Evolutionary conservation across 2,113 vertebrate genomes (phyloP), one percentile per base, ranked within the genome.

Genomic region (Hippotragus niger): DNA sequence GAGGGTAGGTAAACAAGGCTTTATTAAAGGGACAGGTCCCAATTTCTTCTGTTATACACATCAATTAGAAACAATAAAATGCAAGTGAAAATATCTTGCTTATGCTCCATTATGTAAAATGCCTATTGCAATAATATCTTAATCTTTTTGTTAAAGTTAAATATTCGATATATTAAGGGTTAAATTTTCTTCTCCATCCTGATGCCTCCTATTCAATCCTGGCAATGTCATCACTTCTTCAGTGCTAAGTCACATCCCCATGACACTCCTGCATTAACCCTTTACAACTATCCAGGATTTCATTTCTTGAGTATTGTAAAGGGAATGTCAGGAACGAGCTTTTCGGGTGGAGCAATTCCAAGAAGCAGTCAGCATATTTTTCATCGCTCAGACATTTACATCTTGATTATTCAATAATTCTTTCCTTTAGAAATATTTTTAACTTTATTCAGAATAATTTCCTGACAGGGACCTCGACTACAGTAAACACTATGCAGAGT

Each of bases 1-100:
- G 92, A 96, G 67, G 67, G 6, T n/a, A 98, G 97, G 97, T 98
- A 98, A 98, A 97, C 97, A 98, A 29, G 47, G 52, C 71, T 95
- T 95, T 81, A 81, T 97, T 98, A 98, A 98, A 98, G 95, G 91
- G 85, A 97, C 95, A 93, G 94, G 1, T 83, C 83, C 50, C 71
- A 88, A 36, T 98, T 98, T 95, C 57, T 97, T 95, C 45, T 5
- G 16, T 85, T 82, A 13, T 12, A 50, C 11, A 58, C 55, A 55
- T 0, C 6, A 21, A 80, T 76, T 81, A 67, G 43, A 84, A 87
- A 90, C n/a, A 52, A 91, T 52, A 64, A 80, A 83, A 74, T n/a
- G 6, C 60, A 92, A 96, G 85, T 55, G 52, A 78, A 97, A 95
- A 64, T n/a, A 88, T 15, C n/a, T 92, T 78, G 21, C 45, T 71